A percentile compares a stretch with the other conserved stretches of the same genome.
Conservation (phyloP, 2,888 invertebrate species). For the Callimorpha dominula region DNA sequence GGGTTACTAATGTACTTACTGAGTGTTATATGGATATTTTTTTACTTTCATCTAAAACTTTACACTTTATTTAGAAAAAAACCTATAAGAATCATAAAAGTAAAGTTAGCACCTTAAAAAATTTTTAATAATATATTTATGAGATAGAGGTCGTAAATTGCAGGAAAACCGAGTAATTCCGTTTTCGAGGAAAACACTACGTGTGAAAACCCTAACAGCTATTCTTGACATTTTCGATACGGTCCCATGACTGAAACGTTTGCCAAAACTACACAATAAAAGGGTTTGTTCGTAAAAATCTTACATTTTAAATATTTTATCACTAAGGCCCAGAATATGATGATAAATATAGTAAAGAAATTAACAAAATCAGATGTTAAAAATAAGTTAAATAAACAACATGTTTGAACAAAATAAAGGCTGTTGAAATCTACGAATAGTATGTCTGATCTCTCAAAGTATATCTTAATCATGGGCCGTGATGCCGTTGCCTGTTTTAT, state of each 20-base stretch:
- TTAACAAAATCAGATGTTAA: no score
- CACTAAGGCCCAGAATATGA: no score
- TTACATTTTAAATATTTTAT: no score
- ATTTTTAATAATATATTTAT: no score
- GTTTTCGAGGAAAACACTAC: constrained; percentile 24
- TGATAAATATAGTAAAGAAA: no score
- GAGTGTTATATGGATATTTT: no score
- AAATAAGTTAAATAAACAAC: no score
- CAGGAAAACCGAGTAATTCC: constrained; percentile 11
- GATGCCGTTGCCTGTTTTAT: background rate
- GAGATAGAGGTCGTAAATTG: constrained; percentile 15
- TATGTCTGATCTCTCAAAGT: constrained; percentile 32
- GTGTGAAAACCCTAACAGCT: constrained; percentile 36
- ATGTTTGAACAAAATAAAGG: no score
- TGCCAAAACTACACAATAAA: constrained; percentile 64
- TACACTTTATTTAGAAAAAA: no score
- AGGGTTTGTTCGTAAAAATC: background rate
- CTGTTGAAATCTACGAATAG: constrained; percentile 31
- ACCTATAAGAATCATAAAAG: constrained; percentile 1
- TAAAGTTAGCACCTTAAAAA: no score
- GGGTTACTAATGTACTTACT: no score
- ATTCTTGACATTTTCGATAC: constrained; percentile 33
- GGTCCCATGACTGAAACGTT: constrained; percentile 60
- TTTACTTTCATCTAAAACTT: no score
- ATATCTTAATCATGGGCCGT: background rate